Conservation (phyloP, 2,888 invertebrate species). For the Heteromyza rotundicornis region DNA sequence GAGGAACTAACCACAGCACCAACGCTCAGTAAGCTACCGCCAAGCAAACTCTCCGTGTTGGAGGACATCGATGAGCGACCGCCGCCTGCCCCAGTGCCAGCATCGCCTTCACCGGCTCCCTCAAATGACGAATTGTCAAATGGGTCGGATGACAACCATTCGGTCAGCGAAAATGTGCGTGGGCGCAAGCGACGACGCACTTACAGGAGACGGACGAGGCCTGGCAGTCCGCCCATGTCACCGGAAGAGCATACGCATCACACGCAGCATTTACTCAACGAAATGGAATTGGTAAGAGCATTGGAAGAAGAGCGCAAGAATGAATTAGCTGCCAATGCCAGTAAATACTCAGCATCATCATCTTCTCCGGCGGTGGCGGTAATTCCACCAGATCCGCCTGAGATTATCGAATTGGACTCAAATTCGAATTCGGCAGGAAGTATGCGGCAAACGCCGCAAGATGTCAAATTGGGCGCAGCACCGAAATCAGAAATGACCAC, state of each 20-base stretch:
- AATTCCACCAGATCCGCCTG: conserved; percentile 53
- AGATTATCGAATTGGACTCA: conserved; percentile 58
- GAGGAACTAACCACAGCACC: conserved; percentile 54
- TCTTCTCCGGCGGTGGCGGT: conserved; percentile 53
- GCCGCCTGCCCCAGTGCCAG: conserved; percentile 56
- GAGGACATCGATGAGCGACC: conserved; percentile 53
- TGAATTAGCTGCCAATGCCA: conserved; percentile 46
- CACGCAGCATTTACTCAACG: conserved; percentile 53
- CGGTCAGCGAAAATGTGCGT: conserved; percentile 35
- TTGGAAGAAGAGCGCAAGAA: conserved; percentile 55
- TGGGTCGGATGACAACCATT: conserved; percentile 34
- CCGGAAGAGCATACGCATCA: conserved; percentile 54
- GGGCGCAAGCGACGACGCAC: conserved; percentile 37
- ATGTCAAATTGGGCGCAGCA: neutral
- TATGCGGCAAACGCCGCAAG: conserved; percentile 1
- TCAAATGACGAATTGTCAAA: conserved; percentile 46
- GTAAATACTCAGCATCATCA: conserved; percentile 49
- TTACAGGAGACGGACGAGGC: conserved; percentile 34
- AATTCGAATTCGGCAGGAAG: conserved; percentile 51
- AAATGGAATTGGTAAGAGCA: conserved; percentile 52
- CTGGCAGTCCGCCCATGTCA: conserved; percentile 40
- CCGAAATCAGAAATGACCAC: conserved; percentile 21
- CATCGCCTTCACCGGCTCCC: conserved; percentile 47
- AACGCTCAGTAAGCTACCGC: conserved; percentile 44
- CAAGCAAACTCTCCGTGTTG: conserved; percentile 42